Evolutionary conservation across 1,140 invertebrate genomes (phyloP).

Genomic region (Drosophila ananassae): DNA sequence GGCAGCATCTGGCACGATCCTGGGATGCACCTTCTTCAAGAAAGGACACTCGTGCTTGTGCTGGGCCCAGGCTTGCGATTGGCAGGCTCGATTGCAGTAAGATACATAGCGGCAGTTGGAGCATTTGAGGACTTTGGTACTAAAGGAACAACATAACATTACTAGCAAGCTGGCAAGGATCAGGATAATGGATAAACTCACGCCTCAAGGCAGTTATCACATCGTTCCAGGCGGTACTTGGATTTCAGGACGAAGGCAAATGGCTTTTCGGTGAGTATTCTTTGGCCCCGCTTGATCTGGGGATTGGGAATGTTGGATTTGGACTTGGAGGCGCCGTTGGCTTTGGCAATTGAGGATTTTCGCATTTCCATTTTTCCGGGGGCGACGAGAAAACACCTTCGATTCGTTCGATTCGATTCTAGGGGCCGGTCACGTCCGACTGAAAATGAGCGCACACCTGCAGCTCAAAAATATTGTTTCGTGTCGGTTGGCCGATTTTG

Average conservation of each 20-base stretch:
- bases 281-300: constrained; percentile 83
- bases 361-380: not conserved
- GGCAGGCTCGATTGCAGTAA: constrained; percentile 91
- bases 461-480: constrained; percentile 67
- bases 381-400: not conserved
- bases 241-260: constrained; percentile 87
- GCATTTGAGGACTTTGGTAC: constrained; percentile 89
- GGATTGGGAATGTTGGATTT: constrained; percentile 2
- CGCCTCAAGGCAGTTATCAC: constrained; percentile 88
- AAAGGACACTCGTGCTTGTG: constrained; percentile 92
- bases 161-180: not conserved
- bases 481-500: constrained; percentile 28
- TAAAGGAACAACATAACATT: constrained; percentile 55
- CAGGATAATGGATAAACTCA: constrained; percentile 67
- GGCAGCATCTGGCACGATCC: constrained; percentile 89
- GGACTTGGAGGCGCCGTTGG: not conserved
- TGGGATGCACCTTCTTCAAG: constrained; percentile 88
- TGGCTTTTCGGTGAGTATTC: constrained; percentile 86
- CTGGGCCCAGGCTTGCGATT: constrained; percentile 89
- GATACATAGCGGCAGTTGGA: constrained; percentile 91
- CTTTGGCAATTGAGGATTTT: not conserved
- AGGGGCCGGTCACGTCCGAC: constrained; percentile 45
- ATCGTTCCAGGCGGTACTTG: constrained; percentile 85
- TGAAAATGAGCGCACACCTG: constrained; percentile 53
- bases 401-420: constrained; percentile 14